Evolutionary conservation across 2,888 invertebrate species (phyloP).

Genomic region (Epinotia demarniana): DNA sequence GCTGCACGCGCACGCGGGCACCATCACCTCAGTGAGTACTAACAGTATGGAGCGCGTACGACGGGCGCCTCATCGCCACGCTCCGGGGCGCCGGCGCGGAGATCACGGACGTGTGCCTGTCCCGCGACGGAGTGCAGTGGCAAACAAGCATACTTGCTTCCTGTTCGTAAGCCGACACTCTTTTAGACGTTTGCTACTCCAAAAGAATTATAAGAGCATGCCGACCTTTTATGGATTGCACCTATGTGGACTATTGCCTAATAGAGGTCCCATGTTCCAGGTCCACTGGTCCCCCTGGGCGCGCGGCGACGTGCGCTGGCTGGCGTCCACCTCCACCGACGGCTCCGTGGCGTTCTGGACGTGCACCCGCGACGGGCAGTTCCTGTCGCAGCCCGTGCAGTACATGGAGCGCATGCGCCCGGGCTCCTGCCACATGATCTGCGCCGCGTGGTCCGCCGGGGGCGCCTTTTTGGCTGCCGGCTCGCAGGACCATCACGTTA

Average conservation of each 20-base stretch:
- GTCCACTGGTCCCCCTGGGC: slow-evolving; percentile 97
- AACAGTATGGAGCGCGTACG: slow-evolving; percentile 93
- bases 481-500: slow-evolving; percentile 96
- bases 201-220: no score
- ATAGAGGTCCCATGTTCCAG: slow-evolving; percentile 63
- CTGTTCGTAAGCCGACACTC: no score
- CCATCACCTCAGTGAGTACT: slow-evolving; percentile 83
- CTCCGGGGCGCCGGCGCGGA: slow-evolving; percentile 88
- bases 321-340: slow-evolving; percentile 97
- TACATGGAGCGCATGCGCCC: slow-evolving; percentile 97
- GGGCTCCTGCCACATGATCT: slow-evolving; percentile 98
- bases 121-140: no score
- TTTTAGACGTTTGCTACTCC: no score
- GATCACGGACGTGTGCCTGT: slow-evolving; percentile 88
- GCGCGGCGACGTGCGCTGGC: slow-evolving; percentile 90
- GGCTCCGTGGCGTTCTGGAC: slow-evolving; percentile 99
- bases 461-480: slow-evolving; percentile 92
- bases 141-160: no score
- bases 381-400: slow-evolving; percentile 91
- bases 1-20: slow-evolving; percentile 81
- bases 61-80: slow-evolving; percentile 95
- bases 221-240: no score
- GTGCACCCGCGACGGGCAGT: slow-evolving; percentile 81
- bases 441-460: slow-evolving; percentile 87
- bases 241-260: no score